phyloP scores from a whole-genome alignment of 2,113 vertebrate genomes.

The Synodontis membranacea region DNA sequence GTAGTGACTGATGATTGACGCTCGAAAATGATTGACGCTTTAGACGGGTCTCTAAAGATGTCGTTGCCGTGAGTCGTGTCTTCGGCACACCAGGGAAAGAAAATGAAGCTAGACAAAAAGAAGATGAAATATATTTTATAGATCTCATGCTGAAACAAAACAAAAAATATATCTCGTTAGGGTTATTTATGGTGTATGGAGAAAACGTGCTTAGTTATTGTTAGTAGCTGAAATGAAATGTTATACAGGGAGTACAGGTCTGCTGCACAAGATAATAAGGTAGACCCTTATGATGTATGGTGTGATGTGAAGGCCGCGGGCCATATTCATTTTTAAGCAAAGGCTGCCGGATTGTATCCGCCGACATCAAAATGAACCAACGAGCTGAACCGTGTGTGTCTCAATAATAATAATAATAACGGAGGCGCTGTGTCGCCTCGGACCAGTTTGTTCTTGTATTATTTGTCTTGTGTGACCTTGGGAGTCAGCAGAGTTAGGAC shows the following conservation, averaged over 20 bases:
- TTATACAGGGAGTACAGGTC: not conserved
- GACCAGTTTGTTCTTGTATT: conserved; percentile 15
- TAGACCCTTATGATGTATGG: not conserved
- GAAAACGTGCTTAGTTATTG: not conserved
- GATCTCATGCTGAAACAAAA: not conserved
- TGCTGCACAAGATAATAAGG: conserved; percentile 8
- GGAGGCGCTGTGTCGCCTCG: conserved; percentile 8
- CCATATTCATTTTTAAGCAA: conserved; percentile 41
- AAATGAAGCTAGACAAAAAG: not conserved
- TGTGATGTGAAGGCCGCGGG: conserved; percentile 12
- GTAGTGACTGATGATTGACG: too few relatives aligned
- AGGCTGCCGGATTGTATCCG: conserved; percentile 23
- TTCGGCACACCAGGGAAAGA: not conserved
- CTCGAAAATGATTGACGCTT: too few relatives aligned
- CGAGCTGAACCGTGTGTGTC: conserved; percentile 37
- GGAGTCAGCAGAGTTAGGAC: conserved; percentile 11
- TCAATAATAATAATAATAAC: conserved; percentile 37
- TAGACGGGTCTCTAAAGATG: not conserved
- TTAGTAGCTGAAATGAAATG: not conserved
- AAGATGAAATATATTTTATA: not conserved
- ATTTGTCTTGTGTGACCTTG: conserved; percentile 46
- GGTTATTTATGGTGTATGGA: not conserved
- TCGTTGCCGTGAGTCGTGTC: not conserved
- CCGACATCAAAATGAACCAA: conserved; percentile 6
- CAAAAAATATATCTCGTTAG: not conserved